Conservation (phyloP, 1,140 invertebrate genomes). For the Hylaeus volcanicus region DNA sequence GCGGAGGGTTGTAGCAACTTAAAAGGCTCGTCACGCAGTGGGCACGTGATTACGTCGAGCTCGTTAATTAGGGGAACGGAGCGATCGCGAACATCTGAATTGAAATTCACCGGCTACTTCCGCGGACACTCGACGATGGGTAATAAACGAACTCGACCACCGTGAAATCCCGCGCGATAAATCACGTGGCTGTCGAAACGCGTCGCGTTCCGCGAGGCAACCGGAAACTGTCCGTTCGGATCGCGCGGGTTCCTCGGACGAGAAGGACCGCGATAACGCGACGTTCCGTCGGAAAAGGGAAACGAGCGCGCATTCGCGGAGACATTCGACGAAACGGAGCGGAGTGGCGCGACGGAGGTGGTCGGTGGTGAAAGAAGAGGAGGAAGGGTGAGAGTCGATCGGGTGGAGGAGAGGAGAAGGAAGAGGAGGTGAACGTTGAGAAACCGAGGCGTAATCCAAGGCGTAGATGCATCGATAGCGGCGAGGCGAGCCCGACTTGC, state of each 20-base stretch:
- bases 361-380: conserved; percentile 41
- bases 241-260: conserved; percentile 1
- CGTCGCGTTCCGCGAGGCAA: not conserved
- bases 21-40: no score
- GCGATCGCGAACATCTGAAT: no score
- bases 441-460: conserved; percentile 70
- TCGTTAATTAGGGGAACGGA: no score
- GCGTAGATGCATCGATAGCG: conserved; percentile 71
- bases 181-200: conserved; percentile 28
- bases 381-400: conserved; percentile 1
- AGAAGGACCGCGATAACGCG: not conserved
- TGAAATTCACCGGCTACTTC: not conserved
- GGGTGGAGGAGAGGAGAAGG: conserved; percentile 36
- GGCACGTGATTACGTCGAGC: no score
- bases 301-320: conserved; percentile 23
- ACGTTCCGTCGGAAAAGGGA: conserved; percentile 37
- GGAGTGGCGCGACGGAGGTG: conserved; percentile 7
- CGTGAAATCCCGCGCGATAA: conserved; percentile 34
- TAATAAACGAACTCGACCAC: conserved; percentile 1
- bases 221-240: conserved; percentile 30
- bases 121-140: not conserved
- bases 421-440: conserved; percentile 66
- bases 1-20: no score
- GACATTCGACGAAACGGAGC: conserved; percentile 32
- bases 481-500: conserved; percentile 46